Conservation (phyloP, 92 coral and sea anemone genomes). For the Zoanthus sociatus region DNA sequence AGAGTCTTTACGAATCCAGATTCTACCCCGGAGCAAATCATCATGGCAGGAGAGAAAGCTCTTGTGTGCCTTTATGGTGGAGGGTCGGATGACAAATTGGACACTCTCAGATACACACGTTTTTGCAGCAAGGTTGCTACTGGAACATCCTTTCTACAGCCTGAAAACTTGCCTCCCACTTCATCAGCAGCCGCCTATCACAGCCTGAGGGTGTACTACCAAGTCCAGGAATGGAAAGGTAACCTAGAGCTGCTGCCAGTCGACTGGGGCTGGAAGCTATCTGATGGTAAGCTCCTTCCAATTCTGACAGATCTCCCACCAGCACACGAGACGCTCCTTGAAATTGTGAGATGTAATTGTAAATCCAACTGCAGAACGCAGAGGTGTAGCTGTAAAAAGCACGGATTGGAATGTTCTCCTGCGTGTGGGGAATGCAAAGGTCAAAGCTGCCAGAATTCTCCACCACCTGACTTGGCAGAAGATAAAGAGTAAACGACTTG, state of each 20-base stretch:
- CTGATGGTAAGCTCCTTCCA: slow-evolving; percentile 34
- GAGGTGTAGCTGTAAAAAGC: slow-evolving; percentile 48
- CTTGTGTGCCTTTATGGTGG: slow-evolving; percentile 14
- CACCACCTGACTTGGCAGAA: neutral
- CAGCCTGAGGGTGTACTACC: slow-evolving; percentile 53
- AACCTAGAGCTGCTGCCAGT: slow-evolving; percentile 33
- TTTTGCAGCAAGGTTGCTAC: slow-evolving; percentile 55
- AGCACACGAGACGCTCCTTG: slow-evolving; percentile 60
- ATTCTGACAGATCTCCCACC: neutral
- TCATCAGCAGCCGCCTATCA: slow-evolving; percentile 40
- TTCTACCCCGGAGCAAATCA: neutral
- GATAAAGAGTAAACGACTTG: neutral
- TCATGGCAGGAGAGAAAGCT: slow-evolving; percentile 3
- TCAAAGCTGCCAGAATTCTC: neutral
- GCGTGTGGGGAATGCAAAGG: neutral
- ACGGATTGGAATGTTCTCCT: neutral
- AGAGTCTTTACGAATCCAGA: neutral
- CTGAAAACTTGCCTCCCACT: slow-evolving; percentile 57
- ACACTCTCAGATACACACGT: slow-evolving; percentile 50
- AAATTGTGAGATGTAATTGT: slow-evolving; percentile 65
- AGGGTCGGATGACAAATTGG: slow-evolving; percentile 33
- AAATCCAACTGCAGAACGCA: slow-evolving; percentile 52
- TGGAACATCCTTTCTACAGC: slow-evolving; percentile 30
- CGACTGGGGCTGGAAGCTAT: slow-evolving; percentile 66
- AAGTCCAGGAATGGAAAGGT: slow-evolving; percentile 64